Base-by-base conservation (phyloP, 2,888 invertebrate species). In the Ptycholaimellus sp. region DNA sequence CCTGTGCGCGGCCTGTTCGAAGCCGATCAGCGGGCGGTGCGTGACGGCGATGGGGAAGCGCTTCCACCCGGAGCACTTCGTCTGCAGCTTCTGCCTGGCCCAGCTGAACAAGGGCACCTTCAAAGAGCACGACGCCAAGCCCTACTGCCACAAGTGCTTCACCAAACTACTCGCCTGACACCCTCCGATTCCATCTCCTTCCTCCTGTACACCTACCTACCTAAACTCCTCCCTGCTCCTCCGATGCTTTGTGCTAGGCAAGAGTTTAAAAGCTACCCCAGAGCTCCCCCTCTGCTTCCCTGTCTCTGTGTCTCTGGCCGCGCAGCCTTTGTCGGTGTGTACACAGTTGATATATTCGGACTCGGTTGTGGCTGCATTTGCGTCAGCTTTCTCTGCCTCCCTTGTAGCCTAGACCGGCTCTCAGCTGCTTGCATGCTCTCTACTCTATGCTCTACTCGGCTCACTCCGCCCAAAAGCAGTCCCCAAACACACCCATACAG, bases 31-130 rank as follows among this genome's bases (percentile, higher is more conserved):
- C 11, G 64, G 64, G 3, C 76, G 93, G 27, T 96, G 93, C 64
- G 90, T 99, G 59, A 93, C 93, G 1, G 93, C 93, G 45, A 90
- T 99, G 87, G 87, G 82, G 66, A 69, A 79, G 50, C 93, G 96
- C 65, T 96, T 85, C 70, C 96, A 99, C 63, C 93, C 93, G 0
- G 93, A 96, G 60, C 93, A 96, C 65, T 99, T 96, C 59, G 85
- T 87, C 6, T 96, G 96, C 67, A 85, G 90, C n/a, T 93, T 90
- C 67, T 99, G 96, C 58, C 69, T 87, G 44, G 77, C 85, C 56
- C 90, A 90, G 59, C 70, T 99, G 48, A 93, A 90, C 65, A 93
- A 93, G 60, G 93, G 93, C 52, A 96, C 93, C 1, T 96, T 96
- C 65, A 99, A 96, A 61, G 96, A 96, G 61, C 87, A 90, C 59